Evolutionary conservation across 1,140 invertebrate species (phyloP), one percentile per base, ranked within the genome.

Genomic region (Neocloeon triangulifer): DNA sequence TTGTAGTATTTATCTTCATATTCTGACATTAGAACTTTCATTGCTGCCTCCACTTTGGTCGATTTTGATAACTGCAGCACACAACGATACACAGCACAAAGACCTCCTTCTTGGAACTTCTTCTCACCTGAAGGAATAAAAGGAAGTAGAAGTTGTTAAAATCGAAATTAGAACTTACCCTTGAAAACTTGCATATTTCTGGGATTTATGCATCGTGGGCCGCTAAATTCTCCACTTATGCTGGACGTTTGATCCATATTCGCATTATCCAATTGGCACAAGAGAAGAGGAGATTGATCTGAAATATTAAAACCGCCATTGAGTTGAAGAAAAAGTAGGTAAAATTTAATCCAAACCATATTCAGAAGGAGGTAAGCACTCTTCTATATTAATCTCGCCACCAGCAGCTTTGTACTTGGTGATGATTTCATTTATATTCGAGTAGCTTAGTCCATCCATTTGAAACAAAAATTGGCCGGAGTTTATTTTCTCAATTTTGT

Each of bases 341-440:
- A 13, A 25, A 27, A 18, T 17, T 19, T 20, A 27, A 45, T 61
- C n/a, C n/a, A n/a, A n/a, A 80, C 75, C 81, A 58, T 79, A 80
- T 60, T 82, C 77, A 2, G 80, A 82, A 10, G 79, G 69, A 23
- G 73, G 76, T 44, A 86, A 61, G 42, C 78, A 80, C 48, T 79
- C 73, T 21, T 63, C 57, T 5, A 80, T 48, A 43, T 59, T 64
- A 43, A 75, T 55, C 25, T 51, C 43, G 19, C 51, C 53, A 25
- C 65, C 56, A 9, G 59, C 50, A 50, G 66, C 52, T 43, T 64
- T 61, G 45, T 73, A 65, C 35, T 62, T 57, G 5, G 48, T 41
- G 20, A 77, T 52, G 16, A 80, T 51, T 32, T 72, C 59, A 34
- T 54, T 49, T 16, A 80, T 56, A 18, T 61, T 68, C 35, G 55